Conservation (phyloP, 1,140 invertebrate genomes). For the Melipona quadrifasciata region DNA sequence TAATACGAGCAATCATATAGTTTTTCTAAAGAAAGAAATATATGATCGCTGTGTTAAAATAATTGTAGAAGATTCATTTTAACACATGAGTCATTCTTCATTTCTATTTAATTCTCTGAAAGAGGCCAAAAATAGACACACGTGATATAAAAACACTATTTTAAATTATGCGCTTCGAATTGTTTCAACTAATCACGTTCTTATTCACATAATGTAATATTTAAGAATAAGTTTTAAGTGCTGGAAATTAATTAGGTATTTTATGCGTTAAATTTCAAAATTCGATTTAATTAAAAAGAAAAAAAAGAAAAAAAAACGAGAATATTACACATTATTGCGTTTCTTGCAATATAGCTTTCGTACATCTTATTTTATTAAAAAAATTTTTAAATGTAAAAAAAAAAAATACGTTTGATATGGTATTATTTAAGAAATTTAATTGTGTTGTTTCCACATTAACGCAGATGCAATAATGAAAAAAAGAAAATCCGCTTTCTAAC, state of each 20-base stretch:
- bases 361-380: not conserved
- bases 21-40: slow-evolving; percentile 33
- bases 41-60: slow-evolving; percentile 31
- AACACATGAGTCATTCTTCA: slow-evolving; percentile 1
- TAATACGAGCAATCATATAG: slow-evolving; percentile 41
- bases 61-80: slow-evolving; percentile 26
- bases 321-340: slow-evolving; percentile 36
- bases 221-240: slow-evolving; percentile 49
- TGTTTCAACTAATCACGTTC: slow-evolving; percentile 20
- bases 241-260: slow-evolving; percentile 41
- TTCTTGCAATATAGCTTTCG: slow-evolving; percentile 38
- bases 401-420: not conserved
- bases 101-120: slow-evolving; percentile 25
- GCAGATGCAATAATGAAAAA: not conserved
- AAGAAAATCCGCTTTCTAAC: not conserved
- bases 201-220: slow-evolving; percentile 40
- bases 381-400: not conserved
- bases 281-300: not conserved
- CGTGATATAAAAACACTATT: slow-evolving; percentile 38
- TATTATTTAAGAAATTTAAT: not conserved
- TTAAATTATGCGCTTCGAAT: slow-evolving; percentile 40
- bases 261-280: slow-evolving; percentile 26
- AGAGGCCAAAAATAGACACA: slow-evolving; percentile 44
- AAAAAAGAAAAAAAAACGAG: not conserved
- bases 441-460: not conserved